phyloP scores from a whole-genome alignment of 1,140 invertebrate species.

The Adelges cooleyi region DNA sequence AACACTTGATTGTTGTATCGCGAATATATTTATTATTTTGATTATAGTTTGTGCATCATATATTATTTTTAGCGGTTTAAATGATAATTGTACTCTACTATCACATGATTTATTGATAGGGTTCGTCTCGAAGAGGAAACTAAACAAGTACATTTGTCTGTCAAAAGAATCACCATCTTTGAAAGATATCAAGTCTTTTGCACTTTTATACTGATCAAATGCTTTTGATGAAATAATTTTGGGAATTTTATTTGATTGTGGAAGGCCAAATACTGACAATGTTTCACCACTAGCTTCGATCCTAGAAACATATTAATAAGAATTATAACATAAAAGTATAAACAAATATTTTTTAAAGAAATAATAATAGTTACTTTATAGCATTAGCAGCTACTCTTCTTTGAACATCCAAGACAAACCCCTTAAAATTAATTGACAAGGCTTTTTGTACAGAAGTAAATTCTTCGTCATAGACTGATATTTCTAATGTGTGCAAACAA shows the following conservation, averaged over 20 bases:
- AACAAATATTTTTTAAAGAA: not conserved
- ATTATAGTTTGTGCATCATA: slow-evolving; percentile 86
- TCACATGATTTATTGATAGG: slow-evolving; percentile 71
- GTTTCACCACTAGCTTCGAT: slow-evolving; percentile 53
- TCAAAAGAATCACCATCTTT: not conserved
- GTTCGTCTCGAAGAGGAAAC: slow-evolving; percentile 74
- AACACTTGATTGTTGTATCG: slow-evolving; percentile 50
- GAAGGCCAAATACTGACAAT: slow-evolving; percentile 51
- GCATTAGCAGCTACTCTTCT: slow-evolving; percentile 22
- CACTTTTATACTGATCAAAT: slow-evolving; percentile 15
- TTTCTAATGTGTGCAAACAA: slow-evolving; percentile 48
- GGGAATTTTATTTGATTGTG: slow-evolving; percentile 39
- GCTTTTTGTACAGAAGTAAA: not conserved
- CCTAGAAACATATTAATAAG: slow-evolving; percentile 37
- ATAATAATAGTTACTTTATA: not conserved
- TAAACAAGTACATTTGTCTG: slow-evolving; percentile 9
- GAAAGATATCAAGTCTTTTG: not conserved
- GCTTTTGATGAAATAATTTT: slow-evolving; percentile 32
- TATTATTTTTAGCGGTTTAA: slow-evolving; percentile 68
- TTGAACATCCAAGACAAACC: slow-evolving; percentile 7
- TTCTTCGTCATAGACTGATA: slow-evolving; percentile 37
- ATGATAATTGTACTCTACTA: slow-evolving; percentile 60
- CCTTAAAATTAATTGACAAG: not conserved
- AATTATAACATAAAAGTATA: not conserved
- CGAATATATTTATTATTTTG: slow-evolving; percentile 67